Conservation (phyloP, 2,797 vertebrate species). For the Poecilia gillii region DNA sequence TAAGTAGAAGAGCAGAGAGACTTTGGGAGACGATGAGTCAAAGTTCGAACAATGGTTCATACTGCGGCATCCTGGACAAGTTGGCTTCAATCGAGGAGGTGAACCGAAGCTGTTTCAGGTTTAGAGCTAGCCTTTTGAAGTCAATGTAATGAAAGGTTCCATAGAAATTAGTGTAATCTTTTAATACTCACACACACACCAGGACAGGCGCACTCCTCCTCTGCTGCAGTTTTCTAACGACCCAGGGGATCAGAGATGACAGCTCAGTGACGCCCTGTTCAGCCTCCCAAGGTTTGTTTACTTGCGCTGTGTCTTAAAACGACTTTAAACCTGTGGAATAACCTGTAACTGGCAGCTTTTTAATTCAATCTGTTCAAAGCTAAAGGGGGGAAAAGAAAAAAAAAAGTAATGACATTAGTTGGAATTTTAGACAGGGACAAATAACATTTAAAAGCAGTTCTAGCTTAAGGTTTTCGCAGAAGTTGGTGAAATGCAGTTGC, state of each 20-base stretch:
- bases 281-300: conserved; percentile 31
- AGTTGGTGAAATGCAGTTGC: neutral
- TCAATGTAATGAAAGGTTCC: neutral
- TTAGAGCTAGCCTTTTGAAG: conserved; percentile 39
- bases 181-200: conserved; percentile 24
- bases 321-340: neutral
- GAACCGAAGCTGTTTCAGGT: conserved; percentile 41
- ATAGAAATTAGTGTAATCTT: conserved; percentile 44
- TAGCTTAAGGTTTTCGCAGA: neutral
- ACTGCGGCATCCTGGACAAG: conserved; percentile 10
- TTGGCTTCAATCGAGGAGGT: conserved; percentile 24
- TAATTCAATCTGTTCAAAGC: conserved; percentile 4
- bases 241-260: conserved; percentile 25
- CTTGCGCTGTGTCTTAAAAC: conserved; percentile 4
- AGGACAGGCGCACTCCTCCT: conserved; percentile 34
- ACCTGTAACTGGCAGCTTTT: neutral
- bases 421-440: neutral
- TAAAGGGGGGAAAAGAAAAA: neutral
- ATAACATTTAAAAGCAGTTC: neutral
- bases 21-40: neutral
- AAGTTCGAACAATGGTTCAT: neutral
- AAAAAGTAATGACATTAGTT: conserved; percentile 1
- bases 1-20: neutral
- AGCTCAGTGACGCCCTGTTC: conserved; percentile 18
- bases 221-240: conserved; percentile 39